Conservation (phyloP, 2,113 vertebrate species). For the Gavia stellata region DNA sequence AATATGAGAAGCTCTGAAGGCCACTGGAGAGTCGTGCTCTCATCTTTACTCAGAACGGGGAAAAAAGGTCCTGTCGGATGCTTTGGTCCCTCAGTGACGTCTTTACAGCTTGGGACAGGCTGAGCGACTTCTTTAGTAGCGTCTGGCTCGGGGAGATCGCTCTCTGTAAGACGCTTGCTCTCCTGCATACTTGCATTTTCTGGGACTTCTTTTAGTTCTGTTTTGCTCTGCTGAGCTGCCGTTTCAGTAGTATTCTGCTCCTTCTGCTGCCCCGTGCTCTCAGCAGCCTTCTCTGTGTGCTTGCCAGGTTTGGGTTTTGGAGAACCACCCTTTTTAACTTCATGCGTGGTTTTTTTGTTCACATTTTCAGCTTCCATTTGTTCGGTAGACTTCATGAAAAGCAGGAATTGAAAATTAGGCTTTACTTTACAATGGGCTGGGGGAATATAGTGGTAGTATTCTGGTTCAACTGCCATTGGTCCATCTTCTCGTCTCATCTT, state of each 20-base stretch:
- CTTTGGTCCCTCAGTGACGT: slow-evolving; percentile 79
- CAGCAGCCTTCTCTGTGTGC: slow-evolving; percentile 42
- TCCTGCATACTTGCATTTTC: slow-evolving; percentile 43
- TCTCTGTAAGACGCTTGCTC: neutral
- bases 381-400: slow-evolving; percentile 96
- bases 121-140: slow-evolving; percentile 46
- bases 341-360: slow-evolving; percentile 41
- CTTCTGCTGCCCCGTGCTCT: slow-evolving; percentile 32
- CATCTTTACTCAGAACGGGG: slow-evolving; percentile 93
- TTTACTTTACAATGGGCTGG: slow-evolving; percentile 97
- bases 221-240: slow-evolving; percentile 40
- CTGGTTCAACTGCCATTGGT: slow-evolving; percentile 80
- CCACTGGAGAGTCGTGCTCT: slow-evolving; percentile 96
- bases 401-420: slow-evolving; percentile 94
- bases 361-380: slow-evolving; percentile 76
- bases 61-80: slow-evolving; percentile 89
- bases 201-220: slow-evolving; percentile 40
- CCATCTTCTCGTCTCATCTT: slow-evolving; percentile 95
- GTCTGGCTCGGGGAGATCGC: neutral
- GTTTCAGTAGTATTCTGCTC: slow-evolving; percentile 55
- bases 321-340: slow-evolving; percentile 65
- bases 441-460: slow-evolving; percentile 97
- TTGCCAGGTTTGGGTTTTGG: slow-evolving; percentile 73
- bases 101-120: slow-evolving; percentile 43
- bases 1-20: slow-evolving; percentile 95